These are phyloP conservation scores for Borostomias antarcticus DNA, from an alignment of 2,797 vertebrate species.

Conservation along the genomic window DNA sequence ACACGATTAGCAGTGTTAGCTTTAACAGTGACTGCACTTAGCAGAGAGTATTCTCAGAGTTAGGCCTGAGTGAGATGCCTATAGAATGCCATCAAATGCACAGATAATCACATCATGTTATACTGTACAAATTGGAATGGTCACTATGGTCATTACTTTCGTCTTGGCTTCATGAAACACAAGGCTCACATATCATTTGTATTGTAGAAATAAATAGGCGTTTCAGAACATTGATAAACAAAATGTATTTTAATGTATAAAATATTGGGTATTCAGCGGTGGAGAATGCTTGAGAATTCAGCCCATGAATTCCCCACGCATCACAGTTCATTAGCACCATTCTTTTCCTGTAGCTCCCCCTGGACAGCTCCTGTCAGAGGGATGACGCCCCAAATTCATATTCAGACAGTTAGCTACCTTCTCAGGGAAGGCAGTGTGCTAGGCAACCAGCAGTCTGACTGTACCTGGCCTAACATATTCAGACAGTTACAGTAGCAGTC, in stretches of 20 bases:
- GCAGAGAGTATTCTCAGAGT: conserved; percentile 32
- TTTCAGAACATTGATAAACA: too few relatives aligned
- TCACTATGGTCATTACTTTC: too few relatives aligned
- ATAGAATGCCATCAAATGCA: not conserved
- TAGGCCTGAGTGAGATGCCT: conserved; percentile 6
- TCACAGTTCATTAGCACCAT: conserved; percentile 44
- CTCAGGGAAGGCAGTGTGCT: conserved; percentile 20
- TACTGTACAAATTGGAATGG: too few relatives aligned
- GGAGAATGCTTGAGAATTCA: too few relatives aligned
- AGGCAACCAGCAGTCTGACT: not conserved
- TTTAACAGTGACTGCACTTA: conserved; percentile 36
- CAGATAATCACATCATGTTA: not conserved
- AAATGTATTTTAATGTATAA: too few relatives aligned
- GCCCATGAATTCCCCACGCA: conserved; percentile 34
- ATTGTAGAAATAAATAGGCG: too few relatives aligned
- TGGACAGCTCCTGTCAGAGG: conserved; percentile 40
- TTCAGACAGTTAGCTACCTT: conserved; percentile 44
- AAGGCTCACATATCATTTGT: too few relatives aligned
- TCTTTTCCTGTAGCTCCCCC: conserved; percentile 35
- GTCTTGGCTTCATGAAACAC: too few relatives aligned
- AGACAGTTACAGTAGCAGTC: conserved; percentile 35
- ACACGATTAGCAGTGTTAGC: conserved; percentile 40
- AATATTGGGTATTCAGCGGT: too few relatives aligned
- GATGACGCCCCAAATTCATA: conserved; percentile 47
- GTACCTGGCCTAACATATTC: conserved; percentile 35